A percentile compares a stretch with the other conserved stretches of the same genome.
phyloP scores from a whole-genome alignment of 2,888 invertebrate genomes.

The Hedya salicella region DNA sequence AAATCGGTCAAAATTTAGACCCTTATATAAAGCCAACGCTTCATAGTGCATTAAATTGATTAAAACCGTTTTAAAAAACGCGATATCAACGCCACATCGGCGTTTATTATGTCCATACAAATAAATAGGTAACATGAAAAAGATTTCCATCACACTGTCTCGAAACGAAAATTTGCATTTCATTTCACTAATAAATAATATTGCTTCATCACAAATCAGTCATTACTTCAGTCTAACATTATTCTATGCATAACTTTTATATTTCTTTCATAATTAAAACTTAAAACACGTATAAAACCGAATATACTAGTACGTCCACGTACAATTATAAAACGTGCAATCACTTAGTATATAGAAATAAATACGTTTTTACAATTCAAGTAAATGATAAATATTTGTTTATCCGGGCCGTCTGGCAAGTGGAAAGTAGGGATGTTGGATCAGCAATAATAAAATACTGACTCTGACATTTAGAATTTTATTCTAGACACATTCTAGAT shows the following conservation, averaged over 20 bases:
- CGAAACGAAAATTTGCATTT: constrained; percentile 56
- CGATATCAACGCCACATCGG: constrained; percentile 4
- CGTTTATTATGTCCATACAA: constrained; percentile 24
- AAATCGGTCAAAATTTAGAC: too few relatives aligned
- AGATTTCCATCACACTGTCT: constrained; percentile 15
- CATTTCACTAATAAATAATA: constrained; percentile 79
- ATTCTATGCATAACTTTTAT: constrained; percentile 54
- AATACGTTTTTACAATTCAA: constrained; percentile 30
- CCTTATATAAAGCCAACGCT: too few relatives aligned
- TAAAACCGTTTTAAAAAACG: constrained; percentile 17
- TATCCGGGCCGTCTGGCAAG: background rate
- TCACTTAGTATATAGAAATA: constrained; percentile 32
- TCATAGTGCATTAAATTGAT: background rate
- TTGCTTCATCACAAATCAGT: constrained; percentile 81
- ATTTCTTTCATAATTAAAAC: constrained; percentile 44
- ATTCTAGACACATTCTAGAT: too few relatives aligned
- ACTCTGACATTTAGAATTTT: too few relatives aligned
- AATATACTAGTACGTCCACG: constrained; percentile 32
- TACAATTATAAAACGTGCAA: constrained; percentile 32
- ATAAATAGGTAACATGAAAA: constrained; percentile 40
- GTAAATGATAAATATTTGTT: constrained; percentile 13
- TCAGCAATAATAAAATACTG: too few relatives aligned
- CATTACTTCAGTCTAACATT: constrained; percentile 78
- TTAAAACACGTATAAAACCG: constrained; percentile 39
- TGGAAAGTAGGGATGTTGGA: too few relatives aligned